Evolutionary conservation across 2,113 vertebrate genomes (phyloP).

Genomic region (Panthera tigris): DNA sequence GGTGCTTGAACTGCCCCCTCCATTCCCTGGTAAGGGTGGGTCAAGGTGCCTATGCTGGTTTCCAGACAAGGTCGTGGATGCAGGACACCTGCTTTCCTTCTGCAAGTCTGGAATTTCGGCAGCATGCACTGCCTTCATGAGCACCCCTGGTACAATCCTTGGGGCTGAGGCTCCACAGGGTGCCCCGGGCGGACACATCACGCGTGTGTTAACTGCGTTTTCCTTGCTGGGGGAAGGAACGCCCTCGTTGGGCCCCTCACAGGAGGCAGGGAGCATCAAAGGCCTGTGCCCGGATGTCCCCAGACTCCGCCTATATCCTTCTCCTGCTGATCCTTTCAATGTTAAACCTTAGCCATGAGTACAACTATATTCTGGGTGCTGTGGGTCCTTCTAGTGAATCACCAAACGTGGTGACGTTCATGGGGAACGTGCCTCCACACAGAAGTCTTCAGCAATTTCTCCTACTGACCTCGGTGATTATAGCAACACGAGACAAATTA

Average conservation of each 20-base stretch:
- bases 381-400: neutral
- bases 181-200: accelerated
- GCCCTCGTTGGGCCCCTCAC: accelerated
- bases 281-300: neutral
- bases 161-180: neutral
- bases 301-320: neutral
- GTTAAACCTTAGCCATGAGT: accelerated
- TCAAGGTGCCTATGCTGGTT: accelerated
- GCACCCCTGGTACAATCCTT: neutral
- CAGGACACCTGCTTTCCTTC: neutral
- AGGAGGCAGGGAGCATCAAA: accelerated
- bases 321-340: neutral
- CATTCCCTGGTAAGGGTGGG: neutral
- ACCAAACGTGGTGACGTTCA: accelerated
- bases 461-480: neutral
- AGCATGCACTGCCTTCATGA: neutral
- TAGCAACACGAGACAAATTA: accelerated
- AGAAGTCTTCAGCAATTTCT: neutral
- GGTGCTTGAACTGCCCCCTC: neutral
- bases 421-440: neutral
- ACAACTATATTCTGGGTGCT: neutral
- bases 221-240: neutral
- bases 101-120: neutral
- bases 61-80: neutral
- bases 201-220: neutral